Conservation (phyloP, 2,888 invertebrate species). For the Laspeyria flexula region DNA sequence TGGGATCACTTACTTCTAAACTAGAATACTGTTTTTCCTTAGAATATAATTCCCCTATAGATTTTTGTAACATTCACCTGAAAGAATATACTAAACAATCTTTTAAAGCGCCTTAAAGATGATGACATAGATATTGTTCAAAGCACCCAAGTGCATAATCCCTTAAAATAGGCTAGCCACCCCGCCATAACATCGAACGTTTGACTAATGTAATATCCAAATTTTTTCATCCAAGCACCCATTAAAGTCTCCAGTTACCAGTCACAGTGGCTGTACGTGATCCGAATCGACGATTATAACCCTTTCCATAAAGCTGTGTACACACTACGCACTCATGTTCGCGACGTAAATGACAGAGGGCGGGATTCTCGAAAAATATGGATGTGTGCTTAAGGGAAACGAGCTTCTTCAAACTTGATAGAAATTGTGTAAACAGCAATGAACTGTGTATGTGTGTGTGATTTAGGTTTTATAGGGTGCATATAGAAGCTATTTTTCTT, state of each 20-base stretch:
- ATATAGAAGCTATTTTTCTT: background rate
- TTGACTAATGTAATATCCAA: conserved; percentile 32
- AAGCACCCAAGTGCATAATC: background rate
- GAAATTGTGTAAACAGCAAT: conserved; percentile 14
- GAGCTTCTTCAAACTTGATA: conserved; percentile 17
- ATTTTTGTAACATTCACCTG: too few relatives aligned
- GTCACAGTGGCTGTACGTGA: conserved; percentile 56
- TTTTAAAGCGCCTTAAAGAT: background rate
- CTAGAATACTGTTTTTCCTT: too few relatives aligned
- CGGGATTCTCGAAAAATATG: conserved; percentile 14
- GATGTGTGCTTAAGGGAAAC: conserved; percentile 9
- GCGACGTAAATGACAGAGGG: conserved; percentile 7
- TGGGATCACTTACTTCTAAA: too few relatives aligned
- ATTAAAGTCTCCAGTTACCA: conserved; percentile 59
- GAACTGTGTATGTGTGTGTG: conserved; percentile 2
- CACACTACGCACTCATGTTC: conserved; percentile 12
- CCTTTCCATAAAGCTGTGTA: conserved; percentile 42
- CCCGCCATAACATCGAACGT: conserved; percentile 7
- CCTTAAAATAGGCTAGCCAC: conserved; percentile 5
- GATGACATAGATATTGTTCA: background rate
- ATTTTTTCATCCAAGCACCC: conserved; percentile 45
- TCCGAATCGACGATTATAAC: conserved; percentile 47
- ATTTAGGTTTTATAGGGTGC: background rate
- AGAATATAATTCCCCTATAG: too few relatives aligned
- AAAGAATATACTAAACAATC: background rate